A percentile compares a stretch with the other conserved stretches of the same genome.
Conservation (phyloP, 2,888 invertebrate genomes). For the Microchrysa polita region DNA sequence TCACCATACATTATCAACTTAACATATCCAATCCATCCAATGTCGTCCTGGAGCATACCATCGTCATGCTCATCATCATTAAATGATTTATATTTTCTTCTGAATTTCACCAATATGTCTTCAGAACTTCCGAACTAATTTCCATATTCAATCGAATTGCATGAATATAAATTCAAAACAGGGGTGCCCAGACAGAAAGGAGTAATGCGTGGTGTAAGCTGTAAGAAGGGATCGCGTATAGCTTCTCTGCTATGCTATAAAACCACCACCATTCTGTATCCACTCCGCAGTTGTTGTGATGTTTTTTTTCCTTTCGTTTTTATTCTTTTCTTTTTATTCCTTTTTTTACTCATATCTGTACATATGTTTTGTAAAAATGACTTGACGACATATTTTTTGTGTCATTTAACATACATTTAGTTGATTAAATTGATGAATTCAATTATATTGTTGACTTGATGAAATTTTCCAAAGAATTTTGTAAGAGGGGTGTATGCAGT, state of each 20-base stretch:
- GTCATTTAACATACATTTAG: slow-evolving; percentile 57
- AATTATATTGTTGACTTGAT: slow-evolving; percentile 34
- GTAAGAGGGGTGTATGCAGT: not conserved
- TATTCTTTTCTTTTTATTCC: too few species aligned
- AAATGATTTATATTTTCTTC: slow-evolving; percentile 42
- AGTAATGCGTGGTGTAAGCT: not conserved
- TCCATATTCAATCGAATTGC: slow-evolving; percentile 39
- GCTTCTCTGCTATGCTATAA: too few species aligned
- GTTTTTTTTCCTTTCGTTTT: too few species aligned
- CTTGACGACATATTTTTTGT: slow-evolving; percentile 53
- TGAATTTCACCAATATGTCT: slow-evolving; percentile 39
- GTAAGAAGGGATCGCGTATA: too few species aligned
- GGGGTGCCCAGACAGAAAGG: slow-evolving; percentile 27
- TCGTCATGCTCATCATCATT: slow-evolving; percentile 26
- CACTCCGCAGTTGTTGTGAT: not conserved
- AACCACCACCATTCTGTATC: too few species aligned
- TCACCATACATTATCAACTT: slow-evolving; percentile 8
- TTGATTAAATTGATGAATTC: slow-evolving; percentile 64
- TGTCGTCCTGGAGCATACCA: not conserved
- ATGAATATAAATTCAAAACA: slow-evolving; percentile 21
- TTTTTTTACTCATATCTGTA: slow-evolving; percentile 17
- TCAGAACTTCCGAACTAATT: slow-evolving; percentile 41
- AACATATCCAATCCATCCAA: not conserved
- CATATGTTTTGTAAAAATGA: slow-evolving; percentile 32
- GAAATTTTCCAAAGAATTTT: slow-evolving; percentile 5